A percentile compares a stretch with the other conserved stretches of the same genome.
These are phyloP conservation scores for Heliocidaris erythrogramma DNA, from an alignment of 35 echinoderm and acorn worm species.

Conservation along the genomic window DNA sequence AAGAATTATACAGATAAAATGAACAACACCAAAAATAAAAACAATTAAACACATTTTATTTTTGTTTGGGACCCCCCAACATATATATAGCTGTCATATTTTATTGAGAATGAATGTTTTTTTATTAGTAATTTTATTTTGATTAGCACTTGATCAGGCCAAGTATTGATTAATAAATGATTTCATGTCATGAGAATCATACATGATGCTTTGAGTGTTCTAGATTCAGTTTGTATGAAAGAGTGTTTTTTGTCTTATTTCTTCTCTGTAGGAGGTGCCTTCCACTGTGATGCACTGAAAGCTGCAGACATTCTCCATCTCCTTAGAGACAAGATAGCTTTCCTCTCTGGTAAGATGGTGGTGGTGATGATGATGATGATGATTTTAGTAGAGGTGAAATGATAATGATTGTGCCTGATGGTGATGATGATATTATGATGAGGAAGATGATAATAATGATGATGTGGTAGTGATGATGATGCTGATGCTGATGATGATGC, in stretches of 20 bases:
- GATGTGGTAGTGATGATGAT: background rate
- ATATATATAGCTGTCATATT: no score
- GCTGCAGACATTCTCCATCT: constrained; percentile 76
- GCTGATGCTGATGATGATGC: background rate
- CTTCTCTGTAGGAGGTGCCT: constrained; percentile 62
- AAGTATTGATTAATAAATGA: no score
- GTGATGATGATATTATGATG: background rate
- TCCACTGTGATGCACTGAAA: constrained; percentile 76
- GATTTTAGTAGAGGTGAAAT: background rate
- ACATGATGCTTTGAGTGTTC: no score
- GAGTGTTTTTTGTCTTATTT: background rate
- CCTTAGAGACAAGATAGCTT: constrained; percentile 77
- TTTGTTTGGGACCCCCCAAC: no score
- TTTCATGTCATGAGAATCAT: no score
- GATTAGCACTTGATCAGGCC: no score
- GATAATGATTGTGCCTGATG: background rate
- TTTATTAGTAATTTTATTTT: no score
- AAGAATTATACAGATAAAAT: no score
- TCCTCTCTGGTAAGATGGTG: constrained; percentile 64
- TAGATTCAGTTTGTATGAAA: background rate
- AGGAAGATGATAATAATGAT: background rate
- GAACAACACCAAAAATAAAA: no score
- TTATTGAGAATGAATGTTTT: no score
- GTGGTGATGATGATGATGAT: background rate
- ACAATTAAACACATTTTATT: no score